Conservation (phyloP, 2,888 invertebrate genomes). For the Zootermopsis nevadensis region DNA sequence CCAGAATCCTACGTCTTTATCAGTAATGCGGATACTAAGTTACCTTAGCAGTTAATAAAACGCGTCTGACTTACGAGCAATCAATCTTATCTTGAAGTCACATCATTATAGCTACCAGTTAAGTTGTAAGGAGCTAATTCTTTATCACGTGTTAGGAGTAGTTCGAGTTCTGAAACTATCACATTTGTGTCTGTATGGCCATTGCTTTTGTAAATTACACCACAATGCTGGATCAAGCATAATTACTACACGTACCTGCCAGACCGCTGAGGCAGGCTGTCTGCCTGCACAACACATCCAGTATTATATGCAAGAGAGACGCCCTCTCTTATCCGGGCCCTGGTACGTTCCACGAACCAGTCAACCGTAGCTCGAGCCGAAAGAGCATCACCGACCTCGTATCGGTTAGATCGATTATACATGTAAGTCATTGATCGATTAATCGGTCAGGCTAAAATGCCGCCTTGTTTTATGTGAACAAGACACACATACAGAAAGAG, state of each 20-base stretch:
- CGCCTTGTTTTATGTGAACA: not conserved
- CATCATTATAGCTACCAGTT: not conserved
- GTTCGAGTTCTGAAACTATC: not conserved
- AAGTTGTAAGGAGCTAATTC: not conserved
- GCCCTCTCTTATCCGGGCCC: not conserved
- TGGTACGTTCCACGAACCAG: not conserved
- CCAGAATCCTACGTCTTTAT: no score
- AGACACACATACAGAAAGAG: not conserved
- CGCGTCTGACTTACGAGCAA: not conserved
- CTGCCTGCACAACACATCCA: not conserved
- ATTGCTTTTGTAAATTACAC: not conserved
- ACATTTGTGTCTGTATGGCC: not conserved
- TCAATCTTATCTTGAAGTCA: not conserved
- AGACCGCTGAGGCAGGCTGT: not conserved
- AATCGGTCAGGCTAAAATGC: conserved; percentile 10
- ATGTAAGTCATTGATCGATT: conserved; percentile 9
- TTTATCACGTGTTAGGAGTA: not conserved
- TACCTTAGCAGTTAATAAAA: not conserved
- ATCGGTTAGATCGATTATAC: conserved; percentile 4
- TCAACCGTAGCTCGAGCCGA: not conserved
- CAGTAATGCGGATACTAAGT: no score
- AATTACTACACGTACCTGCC: not conserved
- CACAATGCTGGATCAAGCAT: not conserved
- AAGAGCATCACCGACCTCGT: conserved; percentile 13
- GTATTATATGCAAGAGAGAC: not conserved